Base-by-base conservation (phyloP, 2,888 invertebrate species). In the Geotrupes spiniger region DNA sequence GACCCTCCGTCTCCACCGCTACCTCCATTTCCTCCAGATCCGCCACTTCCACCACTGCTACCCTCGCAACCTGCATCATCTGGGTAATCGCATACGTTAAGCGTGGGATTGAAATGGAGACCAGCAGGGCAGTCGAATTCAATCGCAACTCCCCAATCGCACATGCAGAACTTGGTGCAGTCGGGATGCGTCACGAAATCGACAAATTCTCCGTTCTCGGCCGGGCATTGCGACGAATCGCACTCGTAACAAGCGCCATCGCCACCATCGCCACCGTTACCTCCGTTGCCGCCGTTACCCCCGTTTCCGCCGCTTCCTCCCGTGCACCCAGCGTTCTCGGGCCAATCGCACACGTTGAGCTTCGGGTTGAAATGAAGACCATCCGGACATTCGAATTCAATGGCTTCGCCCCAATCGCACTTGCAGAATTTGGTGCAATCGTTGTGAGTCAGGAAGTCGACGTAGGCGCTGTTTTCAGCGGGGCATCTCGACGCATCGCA, bases 291-390 rank as follows among this genome's bases (percentile, higher is more conserved):
- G n/a, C n/a, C n/a, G n/a, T n/a, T n/a, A n/a, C n/a, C n/a, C n/a
- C n/a, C n/a, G n/a, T n/a, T n/a, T n/a, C n/a, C n/a, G n/a, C n/a
- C n/a, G 10, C 4, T 2, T 10, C 21, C 8, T 14, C 21, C 42
- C 36, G 21, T 28, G 36, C 58, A 58, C 4, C 45, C 46, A 1
- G 52, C 57, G 17, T 46, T 27, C 25, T 14, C 21, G 1, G 59
- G 60, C 54, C 54, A 59, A 39, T 61, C 58, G 43, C 58, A 60
- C 5, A 52, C 48, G 10, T 56, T 33, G 4, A 42, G 5, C 8
- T 17, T 27, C 2, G 49, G 21, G 36, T 58, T 58, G 42, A 58
- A 60, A 41, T n/a, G n/a, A n/a, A n/a, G n/a, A n/a, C n/a, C n/a
- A n/a, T n/a, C n/a, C n/a, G n/a, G n/a, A n/a, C n/a, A n/a, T n/a